These are phyloP conservation scores for Sebastolobus altivelis DNA, from an alignment of 2,797 vertebrate species.

Conservation along the genomic window DNA sequence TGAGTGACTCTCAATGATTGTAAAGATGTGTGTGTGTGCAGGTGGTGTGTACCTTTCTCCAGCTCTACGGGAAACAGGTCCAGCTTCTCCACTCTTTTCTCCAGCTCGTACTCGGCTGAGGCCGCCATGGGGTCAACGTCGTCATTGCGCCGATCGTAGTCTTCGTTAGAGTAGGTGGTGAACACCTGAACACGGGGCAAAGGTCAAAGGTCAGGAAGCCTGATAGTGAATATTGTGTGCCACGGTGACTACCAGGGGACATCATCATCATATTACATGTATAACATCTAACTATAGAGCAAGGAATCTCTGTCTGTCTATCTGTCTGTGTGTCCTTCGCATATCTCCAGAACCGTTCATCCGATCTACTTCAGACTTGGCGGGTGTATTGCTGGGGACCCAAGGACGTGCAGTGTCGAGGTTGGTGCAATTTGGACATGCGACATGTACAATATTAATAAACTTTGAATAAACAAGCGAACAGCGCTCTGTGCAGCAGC, in stretches of 20 bases:
- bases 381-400: too few species aligned
- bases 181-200: constrained; percentile 87
- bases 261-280: not conserved
- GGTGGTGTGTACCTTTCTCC: constrained; percentile 89
- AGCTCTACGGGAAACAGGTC: constrained; percentile 97
- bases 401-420: too few species aligned
- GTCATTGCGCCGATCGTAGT: constrained; percentile 96
- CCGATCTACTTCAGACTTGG: too few species aligned
- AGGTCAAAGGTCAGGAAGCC: constrained; percentile 46
- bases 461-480: too few species aligned
- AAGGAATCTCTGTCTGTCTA: too few species aligned
- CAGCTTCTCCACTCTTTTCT: constrained; percentile 96
- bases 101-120: constrained; percentile 97
- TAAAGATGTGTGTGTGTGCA: constrained; percentile 1
- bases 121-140: constrained; percentile 98
- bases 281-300: too few species aligned
- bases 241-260: not conserved
- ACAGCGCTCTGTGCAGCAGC: too few species aligned
- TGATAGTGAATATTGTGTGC: not conserved
- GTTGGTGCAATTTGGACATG: too few species aligned
- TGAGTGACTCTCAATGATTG: constrained; percentile 55
- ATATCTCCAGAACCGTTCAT: too few species aligned
- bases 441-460: too few species aligned
- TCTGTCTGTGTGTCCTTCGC: too few species aligned
- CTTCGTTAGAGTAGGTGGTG: constrained; percentile 96